Percentiles rank a stretch among this genome's conserved stretches.
phyloP scores from a whole-genome alignment of 2,113 vertebrate genomes.

The Anguilla rostrata region DNA sequence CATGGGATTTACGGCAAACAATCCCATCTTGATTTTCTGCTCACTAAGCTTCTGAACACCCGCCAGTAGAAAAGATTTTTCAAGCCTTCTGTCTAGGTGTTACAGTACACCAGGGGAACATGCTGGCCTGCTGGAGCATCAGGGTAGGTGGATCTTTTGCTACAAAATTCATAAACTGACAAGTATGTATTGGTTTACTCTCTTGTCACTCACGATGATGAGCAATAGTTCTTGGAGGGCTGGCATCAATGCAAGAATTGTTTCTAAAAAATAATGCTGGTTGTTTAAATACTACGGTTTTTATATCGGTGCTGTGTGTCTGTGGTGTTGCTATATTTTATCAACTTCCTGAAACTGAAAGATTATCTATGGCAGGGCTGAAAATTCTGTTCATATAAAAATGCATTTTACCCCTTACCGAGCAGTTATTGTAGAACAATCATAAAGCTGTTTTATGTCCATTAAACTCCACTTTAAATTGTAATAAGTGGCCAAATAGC shows the following conservation, averaged over 20 bases:
- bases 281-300: neutral
- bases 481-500: conserved; percentile 1
- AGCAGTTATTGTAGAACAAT: neutral
- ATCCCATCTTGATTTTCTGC: neutral
- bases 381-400: neutral
- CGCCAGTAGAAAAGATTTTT: neutral
- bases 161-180: neutral
- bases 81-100: neutral
- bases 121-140: neutral
- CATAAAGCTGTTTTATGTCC: neutral
- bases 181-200: neutral
- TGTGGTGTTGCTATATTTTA: neutral
- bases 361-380: no score
- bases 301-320: neutral
- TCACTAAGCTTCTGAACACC: neutral
- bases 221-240: neutral
- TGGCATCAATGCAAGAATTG: neutral
- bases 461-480: neutral
- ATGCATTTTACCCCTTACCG: neutral
- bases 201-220: neutral
- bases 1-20: neutral
- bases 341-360: neutral
- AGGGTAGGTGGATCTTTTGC: neutral
- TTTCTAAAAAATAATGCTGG: neutral
- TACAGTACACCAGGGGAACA: neutral